These are phyloP conservation scores for Mellivora capensis DNA, from an alignment of 2,113 vertebrate species.

Conservation along the genomic window DNA sequence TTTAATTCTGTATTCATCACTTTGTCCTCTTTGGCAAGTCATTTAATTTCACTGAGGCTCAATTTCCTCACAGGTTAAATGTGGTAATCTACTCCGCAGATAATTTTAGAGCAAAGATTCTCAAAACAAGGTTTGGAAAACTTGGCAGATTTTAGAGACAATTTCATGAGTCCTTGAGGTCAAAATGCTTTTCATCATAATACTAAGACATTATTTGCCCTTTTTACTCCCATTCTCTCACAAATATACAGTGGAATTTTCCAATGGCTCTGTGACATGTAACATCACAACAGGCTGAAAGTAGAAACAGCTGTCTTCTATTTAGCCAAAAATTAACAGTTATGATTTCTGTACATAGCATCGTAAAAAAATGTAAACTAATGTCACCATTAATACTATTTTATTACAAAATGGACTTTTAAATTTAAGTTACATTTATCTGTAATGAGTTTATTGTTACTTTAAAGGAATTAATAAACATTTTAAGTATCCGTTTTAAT, in stretches of 20 bases:
- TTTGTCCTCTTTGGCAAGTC: neutral
- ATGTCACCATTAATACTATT: neutral
- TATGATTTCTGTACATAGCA: neutral
- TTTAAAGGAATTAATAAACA: neutral
- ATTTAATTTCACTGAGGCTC: neutral
- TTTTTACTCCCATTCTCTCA: neutral
- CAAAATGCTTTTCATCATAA: neutral
- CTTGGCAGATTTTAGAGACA: neutral
- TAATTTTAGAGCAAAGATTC: neutral
- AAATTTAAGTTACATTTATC: neutral
- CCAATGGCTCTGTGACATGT: neutral
- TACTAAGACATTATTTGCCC: neutral
- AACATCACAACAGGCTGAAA: neutral
- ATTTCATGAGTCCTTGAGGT: neutral
- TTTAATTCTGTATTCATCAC: neutral
- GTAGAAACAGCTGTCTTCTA: neutral
- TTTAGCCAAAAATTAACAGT: neutral
- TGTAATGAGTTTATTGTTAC: neutral
- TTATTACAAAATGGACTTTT: neutral
- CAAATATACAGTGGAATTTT: neutral
- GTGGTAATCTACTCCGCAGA: neutral
- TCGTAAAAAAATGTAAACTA: neutral
- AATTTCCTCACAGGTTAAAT: neutral
- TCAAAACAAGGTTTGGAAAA: neutral
- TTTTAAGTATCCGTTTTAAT: neutral